Conservation (phyloP, 2,797 vertebrate genomes). For the Rhinophrynus dorsalis region DNA sequence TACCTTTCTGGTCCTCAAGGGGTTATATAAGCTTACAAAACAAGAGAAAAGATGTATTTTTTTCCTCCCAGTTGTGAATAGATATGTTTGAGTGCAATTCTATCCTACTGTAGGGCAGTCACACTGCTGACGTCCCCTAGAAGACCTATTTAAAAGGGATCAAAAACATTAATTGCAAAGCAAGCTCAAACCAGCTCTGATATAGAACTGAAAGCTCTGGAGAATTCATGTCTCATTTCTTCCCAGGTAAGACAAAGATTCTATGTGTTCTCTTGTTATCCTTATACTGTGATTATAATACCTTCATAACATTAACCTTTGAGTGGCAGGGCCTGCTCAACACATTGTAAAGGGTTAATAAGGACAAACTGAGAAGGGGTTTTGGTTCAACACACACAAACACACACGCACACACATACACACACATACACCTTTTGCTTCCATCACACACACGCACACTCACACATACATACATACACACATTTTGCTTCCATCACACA, state of each 20-base stretch:
- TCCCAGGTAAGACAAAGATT: neutral
- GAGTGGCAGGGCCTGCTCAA: too few relatives aligned
- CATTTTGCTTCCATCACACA: too few relatives aligned
- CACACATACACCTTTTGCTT: too few relatives aligned
- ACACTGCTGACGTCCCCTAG: slow-evolving; percentile 4
- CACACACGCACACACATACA: too few relatives aligned
- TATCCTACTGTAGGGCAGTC: slow-evolving; percentile 9
- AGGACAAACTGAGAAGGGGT: too few relatives aligned
- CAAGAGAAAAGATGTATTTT: neutral
- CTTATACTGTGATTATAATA: too few relatives aligned
- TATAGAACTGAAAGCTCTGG: neutral
- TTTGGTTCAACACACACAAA: too few relatives aligned
- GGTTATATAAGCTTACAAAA: neutral
- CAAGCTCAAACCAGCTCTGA: slow-evolving; percentile 3
- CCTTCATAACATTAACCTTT: too few relatives aligned
- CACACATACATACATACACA: too few relatives aligned
- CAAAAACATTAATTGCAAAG: slow-evolving; percentile 14
- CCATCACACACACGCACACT: too few relatives aligned
- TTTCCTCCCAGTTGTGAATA: neutral
- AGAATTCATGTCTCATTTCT: neutral
- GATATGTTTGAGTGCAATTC: neutral
- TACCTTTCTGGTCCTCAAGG: neutral
- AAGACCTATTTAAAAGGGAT: slow-evolving; percentile 29
- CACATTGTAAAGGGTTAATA: too few relatives aligned
- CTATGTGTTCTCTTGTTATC: neutral